Conservation (phyloP, 1,140 invertebrate species). For the Bradynema listronoti region DNA sequence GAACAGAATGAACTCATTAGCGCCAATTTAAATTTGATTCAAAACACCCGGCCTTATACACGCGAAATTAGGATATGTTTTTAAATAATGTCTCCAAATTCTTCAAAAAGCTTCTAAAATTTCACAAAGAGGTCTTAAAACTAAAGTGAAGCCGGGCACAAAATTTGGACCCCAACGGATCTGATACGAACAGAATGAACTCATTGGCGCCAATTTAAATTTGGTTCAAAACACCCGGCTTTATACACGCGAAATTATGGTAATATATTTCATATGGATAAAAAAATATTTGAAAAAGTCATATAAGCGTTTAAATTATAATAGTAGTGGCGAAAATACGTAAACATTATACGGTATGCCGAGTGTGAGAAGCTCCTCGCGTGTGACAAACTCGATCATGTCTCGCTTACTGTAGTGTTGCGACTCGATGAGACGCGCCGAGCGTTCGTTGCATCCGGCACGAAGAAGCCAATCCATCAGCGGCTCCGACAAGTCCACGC, state of each 20-base stretch:
- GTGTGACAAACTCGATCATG: slow-evolving; percentile 68
- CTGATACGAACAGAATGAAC: neutral
- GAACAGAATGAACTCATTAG: neutral
- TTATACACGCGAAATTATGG: neutral
- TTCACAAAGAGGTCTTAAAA: no score
- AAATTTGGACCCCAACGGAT: neutral
- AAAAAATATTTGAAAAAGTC: slow-evolving; percentile 5
- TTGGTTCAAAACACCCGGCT: slow-evolving; percentile 14
- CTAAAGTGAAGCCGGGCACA: no score
- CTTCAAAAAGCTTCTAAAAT: no score
- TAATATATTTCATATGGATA: slow-evolving; percentile 10
- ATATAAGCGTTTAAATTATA: slow-evolving; percentile 11
- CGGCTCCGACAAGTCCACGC: no score
- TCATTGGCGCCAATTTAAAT: neutral
- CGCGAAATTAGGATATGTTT: neutral
- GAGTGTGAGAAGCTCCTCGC: slow-evolving; percentile 71
- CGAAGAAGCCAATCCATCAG: slow-evolving; percentile 24
- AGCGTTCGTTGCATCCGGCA: slow-evolving; percentile 35
- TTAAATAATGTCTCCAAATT: no score
- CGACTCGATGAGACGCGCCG: slow-evolving; percentile 64
- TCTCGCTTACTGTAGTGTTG: slow-evolving; percentile 75
- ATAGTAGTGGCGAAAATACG: slow-evolving; percentile 19
- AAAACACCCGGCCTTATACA: slow-evolving; percentile 12
- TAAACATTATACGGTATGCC: slow-evolving; percentile 68
- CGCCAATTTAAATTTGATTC: slow-evolving; percentile 3